A percentile compares a stretch with the other conserved stretches of the same genome.
phyloP scores from a whole-genome alignment of 2,888 invertebrate genomes.

The Limenitis camilla region DNA sequence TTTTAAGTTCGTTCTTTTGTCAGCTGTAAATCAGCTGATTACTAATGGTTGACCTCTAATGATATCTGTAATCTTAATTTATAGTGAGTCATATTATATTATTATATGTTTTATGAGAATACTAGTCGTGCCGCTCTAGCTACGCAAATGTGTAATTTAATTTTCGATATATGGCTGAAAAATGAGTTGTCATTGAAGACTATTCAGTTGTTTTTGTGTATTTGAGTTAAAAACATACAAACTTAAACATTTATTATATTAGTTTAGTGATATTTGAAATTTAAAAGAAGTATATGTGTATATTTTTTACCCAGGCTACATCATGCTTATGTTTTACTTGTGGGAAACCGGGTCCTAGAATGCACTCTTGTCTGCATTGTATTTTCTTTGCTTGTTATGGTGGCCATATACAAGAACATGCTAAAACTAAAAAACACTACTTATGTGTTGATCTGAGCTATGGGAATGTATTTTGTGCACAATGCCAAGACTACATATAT shows the following conservation, averaged over 20 bases:
- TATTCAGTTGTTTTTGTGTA: no score
- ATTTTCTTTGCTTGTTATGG: slow-evolving; percentile 94
- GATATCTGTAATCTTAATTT: slow-evolving; percentile 49
- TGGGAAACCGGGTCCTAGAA: slow-evolving; percentile 83
- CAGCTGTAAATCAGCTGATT: slow-evolving; percentile 59
- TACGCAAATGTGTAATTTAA: no score
- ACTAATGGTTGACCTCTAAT: slow-evolving; percentile 54
- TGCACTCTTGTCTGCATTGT: slow-evolving; percentile 91
- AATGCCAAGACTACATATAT: slow-evolving; percentile 95
- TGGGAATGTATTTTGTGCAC: slow-evolving; percentile 91
- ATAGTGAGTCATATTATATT: not conserved
- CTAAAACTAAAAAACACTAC: slow-evolving; percentile 85
- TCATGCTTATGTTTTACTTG: slow-evolving; percentile 89
- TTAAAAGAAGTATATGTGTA: not conserved
- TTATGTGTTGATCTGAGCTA: slow-evolving; percentile 90
- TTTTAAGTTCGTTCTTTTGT: slow-evolving; percentile 14
- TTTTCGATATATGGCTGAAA: no score
- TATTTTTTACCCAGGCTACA: slow-evolving; percentile 76
- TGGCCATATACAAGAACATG: slow-evolving; percentile 90
- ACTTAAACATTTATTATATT: no score
- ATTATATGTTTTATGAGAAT: no score
- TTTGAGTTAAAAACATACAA: no score
- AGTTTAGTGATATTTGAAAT: not conserved
- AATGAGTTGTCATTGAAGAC: no score
- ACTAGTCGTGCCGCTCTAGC: no score